A percentile compares a stretch with the other conserved stretches of the same genome.
Conservation (phyloP, 2,888 invertebrate species). For the Caenorhabditis plicata region DNA sequence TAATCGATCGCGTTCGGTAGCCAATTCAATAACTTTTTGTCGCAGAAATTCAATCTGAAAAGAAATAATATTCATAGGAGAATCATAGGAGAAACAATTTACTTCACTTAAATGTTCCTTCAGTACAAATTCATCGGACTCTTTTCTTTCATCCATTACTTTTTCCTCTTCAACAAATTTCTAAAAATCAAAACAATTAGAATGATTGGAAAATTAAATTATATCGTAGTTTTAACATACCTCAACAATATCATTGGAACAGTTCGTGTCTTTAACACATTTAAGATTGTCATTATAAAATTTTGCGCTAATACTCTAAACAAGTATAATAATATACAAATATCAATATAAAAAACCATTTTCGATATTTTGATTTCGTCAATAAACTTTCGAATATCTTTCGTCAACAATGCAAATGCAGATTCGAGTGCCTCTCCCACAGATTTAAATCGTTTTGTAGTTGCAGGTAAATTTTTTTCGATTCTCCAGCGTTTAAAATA, state of each 20-base stretch:
- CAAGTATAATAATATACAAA: no score
- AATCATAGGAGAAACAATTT: no score
- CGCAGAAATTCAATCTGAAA: background rate
- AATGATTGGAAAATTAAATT: no score
- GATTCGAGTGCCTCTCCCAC: slow-evolving; percentile 68
- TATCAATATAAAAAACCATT: no score
- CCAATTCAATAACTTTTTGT: slow-evolving; percentile 13
- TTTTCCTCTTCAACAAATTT: no score
- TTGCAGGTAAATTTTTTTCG: slow-evolving; percentile 69
- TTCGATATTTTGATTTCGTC: slow-evolving; percentile 6
- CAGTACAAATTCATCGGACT: no score
- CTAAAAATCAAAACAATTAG: no score
- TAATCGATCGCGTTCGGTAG: slow-evolving; percentile 32
- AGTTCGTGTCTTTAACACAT: background rate
- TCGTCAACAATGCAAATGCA: slow-evolving; percentile 7
- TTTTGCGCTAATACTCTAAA: background rate
- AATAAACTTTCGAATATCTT: slow-evolving; percentile 12
- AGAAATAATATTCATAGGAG: no score
- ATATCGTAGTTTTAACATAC: background rate
- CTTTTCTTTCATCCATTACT: no score
- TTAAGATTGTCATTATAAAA: background rate
- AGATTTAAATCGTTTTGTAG: slow-evolving; percentile 67
- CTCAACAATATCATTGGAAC: background rate
- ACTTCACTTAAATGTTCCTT: no score
- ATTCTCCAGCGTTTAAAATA: slow-evolving; percentile 49